Percentiles rank a stretch among this genome's conserved stretches.
Conservation (phyloP, 2,888 invertebrate genomes). For the Tryphoninae sp. region DNA sequence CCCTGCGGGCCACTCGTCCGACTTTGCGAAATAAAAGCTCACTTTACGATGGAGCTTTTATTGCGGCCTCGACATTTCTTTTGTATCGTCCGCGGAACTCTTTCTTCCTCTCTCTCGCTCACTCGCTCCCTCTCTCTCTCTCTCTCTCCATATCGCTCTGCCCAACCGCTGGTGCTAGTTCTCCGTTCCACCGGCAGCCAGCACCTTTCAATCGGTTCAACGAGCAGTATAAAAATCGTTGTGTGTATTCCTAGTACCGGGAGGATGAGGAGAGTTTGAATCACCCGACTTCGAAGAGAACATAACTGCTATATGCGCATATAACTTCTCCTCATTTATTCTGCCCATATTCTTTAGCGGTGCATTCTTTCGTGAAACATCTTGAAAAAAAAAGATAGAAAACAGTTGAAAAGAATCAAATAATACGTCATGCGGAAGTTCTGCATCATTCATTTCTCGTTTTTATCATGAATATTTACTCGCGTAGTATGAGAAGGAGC, state of each 20-base stretch:
- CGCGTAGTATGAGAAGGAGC: neutral
- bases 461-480: slow-evolving; percentile 13
- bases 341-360: slow-evolving; percentile 35
- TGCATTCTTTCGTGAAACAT: slow-evolving; percentile 1
- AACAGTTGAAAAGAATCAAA: neutral
- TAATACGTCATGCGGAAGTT: neutral
- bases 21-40: slow-evolving; percentile 79
- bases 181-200: slow-evolving; percentile 67
- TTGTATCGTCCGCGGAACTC: slow-evolving; percentile 69
- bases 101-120: slow-evolving; percentile 6
- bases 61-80: slow-evolving; percentile 77
- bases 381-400: slow-evolving; percentile 14
- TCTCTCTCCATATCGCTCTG: slow-evolving; percentile 4
- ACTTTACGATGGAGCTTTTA: slow-evolving; percentile 78
- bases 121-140: neutral
- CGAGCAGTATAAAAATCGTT: slow-evolving; percentile 66
- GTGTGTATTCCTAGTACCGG: slow-evolving; percentile 65
- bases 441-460: neutral
- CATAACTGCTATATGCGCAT: slow-evolving; percentile 49
- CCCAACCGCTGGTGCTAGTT: slow-evolving; percentile 3
- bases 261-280: slow-evolving; percentile 64
- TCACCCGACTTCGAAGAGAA: slow-evolving; percentile 1
- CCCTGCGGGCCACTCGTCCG: slow-evolving; percentile 75
- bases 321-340: slow-evolving; percentile 49
- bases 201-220: slow-evolving; percentile 76